Base-by-base conservation (phyloP, 2,797 vertebrate genomes). In the Phalanger gymnotis region DNA sequence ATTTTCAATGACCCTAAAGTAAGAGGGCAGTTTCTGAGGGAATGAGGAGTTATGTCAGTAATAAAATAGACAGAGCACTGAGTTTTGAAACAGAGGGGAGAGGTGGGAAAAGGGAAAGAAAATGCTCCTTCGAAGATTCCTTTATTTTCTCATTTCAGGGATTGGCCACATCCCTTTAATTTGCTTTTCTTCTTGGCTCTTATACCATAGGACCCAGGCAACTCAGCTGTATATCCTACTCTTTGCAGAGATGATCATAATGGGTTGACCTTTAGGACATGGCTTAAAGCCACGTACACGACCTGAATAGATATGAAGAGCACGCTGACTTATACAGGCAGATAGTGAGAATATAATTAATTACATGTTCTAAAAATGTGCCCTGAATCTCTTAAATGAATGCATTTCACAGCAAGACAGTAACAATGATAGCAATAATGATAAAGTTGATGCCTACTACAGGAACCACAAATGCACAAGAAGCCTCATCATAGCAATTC, bases 301-400 rank as follows among this genome's bases (percentile, higher is more conserved):
- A 95, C 93, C 93, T 97, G 94, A 96, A 95, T 91, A 97, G 87
- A 93, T 95, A 95, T 53, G 93, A 97, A 97, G 66, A 81, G 10
- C 19, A 96, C 95, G 40, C 51, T 94, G 92, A 61, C 25, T 96
- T 91, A 89, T 93, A 52, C 96, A 95, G 91, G 34, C 91, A 97
- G 93, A 96, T 93, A 89, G 34, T 73, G 89, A 92, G 81, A 95
- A 90, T 58, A 93, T 95, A 97, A 96, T 92, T 96, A 93, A 97
- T 97, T 96, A 95, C 16, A 53, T 90, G 94, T 96, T 96, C 95
- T 96, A 94, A 92, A 97, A 96, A 96, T 97, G 95, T 95, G 93
- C 95, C 94, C 94, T 53, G 55, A 91, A 89, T 52, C 94, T 96
- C 95, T 96, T 95, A 97, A 97, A 97, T 96, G 90, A 94, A 91